These are phyloP conservation scores for Trilocha varians DNA, from an alignment of 2,888 invertebrate species.

Conservation along the genomic window DNA sequence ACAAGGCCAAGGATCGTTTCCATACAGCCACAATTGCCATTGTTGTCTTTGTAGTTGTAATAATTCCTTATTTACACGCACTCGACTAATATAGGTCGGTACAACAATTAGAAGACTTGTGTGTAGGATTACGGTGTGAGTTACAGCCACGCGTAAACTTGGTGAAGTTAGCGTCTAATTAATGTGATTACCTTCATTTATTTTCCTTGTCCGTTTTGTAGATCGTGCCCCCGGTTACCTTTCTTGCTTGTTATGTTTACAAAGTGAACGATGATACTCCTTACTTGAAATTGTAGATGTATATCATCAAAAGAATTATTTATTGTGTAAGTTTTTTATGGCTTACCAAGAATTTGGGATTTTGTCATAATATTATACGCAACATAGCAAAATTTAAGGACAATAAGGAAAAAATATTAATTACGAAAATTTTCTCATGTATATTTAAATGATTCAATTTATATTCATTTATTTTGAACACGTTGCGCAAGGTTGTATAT, in stretches of 20 bases:
- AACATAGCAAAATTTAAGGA: no score
- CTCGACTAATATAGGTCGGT: constrained; percentile 15
- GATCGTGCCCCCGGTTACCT: constrained; percentile 1
- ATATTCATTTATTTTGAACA: not conserved
- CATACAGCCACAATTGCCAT: not conserved
- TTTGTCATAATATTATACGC: no score
- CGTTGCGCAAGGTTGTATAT: not conserved
- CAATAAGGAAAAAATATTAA: no score
- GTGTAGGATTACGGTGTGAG: constrained; percentile 16
- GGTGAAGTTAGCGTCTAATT: constrained; percentile 24
- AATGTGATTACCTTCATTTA: constrained; percentile 28
- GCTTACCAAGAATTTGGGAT: no score
- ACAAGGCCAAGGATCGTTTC: no score
- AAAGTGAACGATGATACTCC: not conserved
- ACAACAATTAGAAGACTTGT: constrained; percentile 18
- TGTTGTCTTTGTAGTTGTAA: constrained; percentile 5
- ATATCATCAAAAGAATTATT: no score
- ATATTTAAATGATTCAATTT: not conserved
- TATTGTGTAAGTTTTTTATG: no score
- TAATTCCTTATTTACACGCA: constrained; percentile 15
- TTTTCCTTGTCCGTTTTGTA: constrained; percentile 15
- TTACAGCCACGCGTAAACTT: constrained; percentile 20
- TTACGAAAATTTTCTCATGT: not conserved
- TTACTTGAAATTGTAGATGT: not conserved
- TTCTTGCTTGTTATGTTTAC: not conserved